Conservation (phyloP, 2,888 invertebrate genomes). For the Venustoraphidia nigricollis region DNA sequence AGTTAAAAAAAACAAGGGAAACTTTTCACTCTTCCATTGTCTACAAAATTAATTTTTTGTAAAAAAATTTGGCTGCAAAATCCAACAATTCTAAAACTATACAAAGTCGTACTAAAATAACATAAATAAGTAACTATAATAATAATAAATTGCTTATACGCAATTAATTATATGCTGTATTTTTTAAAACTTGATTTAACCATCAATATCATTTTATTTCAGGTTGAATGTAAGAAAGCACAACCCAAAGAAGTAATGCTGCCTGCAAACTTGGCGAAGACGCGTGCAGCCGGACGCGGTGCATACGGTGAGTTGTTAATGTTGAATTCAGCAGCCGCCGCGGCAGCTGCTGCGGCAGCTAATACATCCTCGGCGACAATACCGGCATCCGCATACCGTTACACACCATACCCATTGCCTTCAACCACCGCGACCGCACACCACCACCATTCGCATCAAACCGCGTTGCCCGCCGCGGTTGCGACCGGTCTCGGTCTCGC, state of each 20-base stretch:
- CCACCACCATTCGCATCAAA: conserved; percentile 22
- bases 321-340: conserved; percentile 45
- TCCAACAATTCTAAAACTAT: no score
- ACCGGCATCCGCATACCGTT: conserved; percentile 35
- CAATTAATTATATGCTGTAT: no score
- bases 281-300: conserved; percentile 86
- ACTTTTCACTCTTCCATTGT: no score
- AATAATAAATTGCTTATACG: no score
- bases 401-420: conserved; percentile 46
- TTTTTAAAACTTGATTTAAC: no score
- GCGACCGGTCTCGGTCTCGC: conserved; percentile 10
- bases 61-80: no score
- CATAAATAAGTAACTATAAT: no score
- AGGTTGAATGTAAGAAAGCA: conserved; percentile 99
- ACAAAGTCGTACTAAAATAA: no score
- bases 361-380: conserved; percentile 26
- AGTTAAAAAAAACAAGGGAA: no score
- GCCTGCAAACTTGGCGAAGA: conserved; percentile 90
- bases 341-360: conserved; percentile 27
- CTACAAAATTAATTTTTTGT: no score
- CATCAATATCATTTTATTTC: conserved; percentile 20
- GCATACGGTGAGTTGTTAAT: conserved; percentile 97
- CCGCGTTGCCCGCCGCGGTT: conserved; percentile 17
- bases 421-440: conserved; percentile 23
- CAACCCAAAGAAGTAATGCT: conserved; percentile 99